phyloP scores from a whole-genome alignment of 1,140 invertebrate species.

The Ylistrum balloti region DNA sequence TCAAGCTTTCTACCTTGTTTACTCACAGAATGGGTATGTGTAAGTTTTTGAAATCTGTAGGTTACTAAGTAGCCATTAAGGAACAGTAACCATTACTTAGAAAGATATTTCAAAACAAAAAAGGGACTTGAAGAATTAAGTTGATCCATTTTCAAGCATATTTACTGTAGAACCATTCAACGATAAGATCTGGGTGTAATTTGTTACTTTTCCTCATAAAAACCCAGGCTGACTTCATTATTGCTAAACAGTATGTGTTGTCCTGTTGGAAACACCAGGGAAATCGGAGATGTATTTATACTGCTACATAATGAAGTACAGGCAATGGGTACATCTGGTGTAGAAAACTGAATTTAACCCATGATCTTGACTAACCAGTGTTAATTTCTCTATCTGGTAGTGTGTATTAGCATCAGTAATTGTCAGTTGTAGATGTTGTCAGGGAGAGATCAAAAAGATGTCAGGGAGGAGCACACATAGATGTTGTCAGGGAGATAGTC shows the following conservation, averaged over 20 bases:
- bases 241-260: neutral
- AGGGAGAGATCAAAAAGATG: too few species aligned
- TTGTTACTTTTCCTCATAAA: conserved; percentile 36
- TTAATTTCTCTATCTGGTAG: neutral
- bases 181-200: conserved; percentile 19
- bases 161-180: neutral
- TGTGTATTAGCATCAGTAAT: neutral
- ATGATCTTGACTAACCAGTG: neutral
- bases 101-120: too few species aligned
- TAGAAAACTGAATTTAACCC: neutral
- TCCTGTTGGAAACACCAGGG: neutral
- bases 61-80: too few species aligned
- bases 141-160: neutral
- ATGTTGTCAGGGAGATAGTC: too few species aligned
- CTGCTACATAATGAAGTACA: neutral
- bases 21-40: too few species aligned
- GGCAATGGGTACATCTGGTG: neutral
- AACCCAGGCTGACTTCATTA: neutral
- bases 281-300: conserved; percentile 1
- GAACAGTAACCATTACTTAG: too few species aligned
- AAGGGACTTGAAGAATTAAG: neutral
- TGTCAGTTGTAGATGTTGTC: neutral
- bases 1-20: too few species aligned
- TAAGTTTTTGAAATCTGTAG: too few species aligned
- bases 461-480: too few species aligned